Evolutionary conservation across 2,888 invertebrate genomes (phyloP).

Genomic region (Chirona hameri): DNA sequence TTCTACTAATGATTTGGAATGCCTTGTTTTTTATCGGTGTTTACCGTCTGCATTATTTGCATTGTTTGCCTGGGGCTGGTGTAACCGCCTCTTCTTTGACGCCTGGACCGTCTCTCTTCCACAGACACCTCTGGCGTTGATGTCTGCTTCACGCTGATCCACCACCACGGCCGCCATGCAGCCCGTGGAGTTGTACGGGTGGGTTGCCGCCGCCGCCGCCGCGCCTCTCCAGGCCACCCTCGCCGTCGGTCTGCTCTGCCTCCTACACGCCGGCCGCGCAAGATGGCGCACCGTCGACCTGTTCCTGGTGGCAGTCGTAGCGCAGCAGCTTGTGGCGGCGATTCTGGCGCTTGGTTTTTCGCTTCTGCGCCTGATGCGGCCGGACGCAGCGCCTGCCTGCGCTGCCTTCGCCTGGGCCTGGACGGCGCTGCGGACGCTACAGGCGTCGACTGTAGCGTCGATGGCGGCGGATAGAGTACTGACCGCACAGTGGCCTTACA

Average conservation of each 20-base stretch:
- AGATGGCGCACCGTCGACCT: conserved; percentile 55
- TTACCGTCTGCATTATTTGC: background rate
- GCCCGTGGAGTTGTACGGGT: conserved; percentile 42
- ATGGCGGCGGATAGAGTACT: conserved; percentile 53
- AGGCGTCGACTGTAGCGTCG: conserved; percentile 53
- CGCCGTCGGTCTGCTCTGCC: conserved; percentile 46
- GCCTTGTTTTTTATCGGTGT: too few relatives aligned
- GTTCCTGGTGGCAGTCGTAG: conserved; percentile 49
- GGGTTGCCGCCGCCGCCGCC: conserved; percentile 43
- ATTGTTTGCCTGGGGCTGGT: background rate
- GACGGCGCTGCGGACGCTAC: conserved; percentile 54
- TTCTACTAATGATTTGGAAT: too few relatives aligned
- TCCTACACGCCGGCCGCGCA: conserved; percentile 53
- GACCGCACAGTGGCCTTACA: conserved; percentile 45
- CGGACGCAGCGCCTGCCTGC: conserved; percentile 44
- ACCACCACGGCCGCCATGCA: conserved; percentile 34
- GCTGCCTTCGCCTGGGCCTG: conserved; percentile 52
- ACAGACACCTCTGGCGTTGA: background rate
- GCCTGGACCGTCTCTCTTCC: background rate
- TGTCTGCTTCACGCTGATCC: background rate
- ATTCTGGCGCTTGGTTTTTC: conserved; percentile 42
- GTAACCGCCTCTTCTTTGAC: too few relatives aligned
- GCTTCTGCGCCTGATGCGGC: conserved; percentile 40
- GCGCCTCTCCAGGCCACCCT: conserved; percentile 43
- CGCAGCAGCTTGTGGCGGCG: conserved; percentile 39